Conservation (phyloP, 2,888 invertebrate species). For the Apomyelois bistriatella region DNA sequence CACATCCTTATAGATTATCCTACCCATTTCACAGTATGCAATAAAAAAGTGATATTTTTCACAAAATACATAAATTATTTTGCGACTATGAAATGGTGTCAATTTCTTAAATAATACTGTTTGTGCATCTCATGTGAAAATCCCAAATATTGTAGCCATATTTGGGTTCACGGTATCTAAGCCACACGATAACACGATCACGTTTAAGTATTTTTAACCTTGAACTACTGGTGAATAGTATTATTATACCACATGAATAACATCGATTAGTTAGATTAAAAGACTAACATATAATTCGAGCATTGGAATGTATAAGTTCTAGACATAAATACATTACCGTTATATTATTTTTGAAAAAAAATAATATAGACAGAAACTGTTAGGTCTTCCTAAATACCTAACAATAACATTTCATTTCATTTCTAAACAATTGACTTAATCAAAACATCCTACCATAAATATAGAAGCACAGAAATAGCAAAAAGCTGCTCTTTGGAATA, state of each 20-base stretch:
- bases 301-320: too few relatives aligned
- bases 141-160: slow-evolving; percentile 6
- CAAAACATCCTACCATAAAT: slow-evolving; percentile 1
- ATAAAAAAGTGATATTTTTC: neutral
- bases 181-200: neutral
- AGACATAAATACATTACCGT: too few relatives aligned
- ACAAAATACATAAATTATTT: neutral
- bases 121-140: slow-evolving; percentile 8
- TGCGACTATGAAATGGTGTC: slow-evolving; percentile 13
- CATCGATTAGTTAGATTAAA: neutral
- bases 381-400: too few relatives aligned
- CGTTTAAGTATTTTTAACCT: neutral
- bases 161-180: neutral
- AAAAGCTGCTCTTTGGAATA: slow-evolving; percentile 23
- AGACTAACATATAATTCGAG: too few relatives aligned
- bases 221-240: neutral
- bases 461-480: neutral
- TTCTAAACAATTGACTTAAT: neutral
- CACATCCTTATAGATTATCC: slow-evolving; percentile 4
- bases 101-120: slow-evolving; percentile 16
- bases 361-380: too few relatives aligned
- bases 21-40: neutral
- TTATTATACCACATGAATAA: neutral
- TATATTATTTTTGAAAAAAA: too few relatives aligned
- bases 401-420: neutral